phyloP scores from a whole-genome alignment of 2,113 vertebrate genomes.

The Paradisaea rubra region DNA sequence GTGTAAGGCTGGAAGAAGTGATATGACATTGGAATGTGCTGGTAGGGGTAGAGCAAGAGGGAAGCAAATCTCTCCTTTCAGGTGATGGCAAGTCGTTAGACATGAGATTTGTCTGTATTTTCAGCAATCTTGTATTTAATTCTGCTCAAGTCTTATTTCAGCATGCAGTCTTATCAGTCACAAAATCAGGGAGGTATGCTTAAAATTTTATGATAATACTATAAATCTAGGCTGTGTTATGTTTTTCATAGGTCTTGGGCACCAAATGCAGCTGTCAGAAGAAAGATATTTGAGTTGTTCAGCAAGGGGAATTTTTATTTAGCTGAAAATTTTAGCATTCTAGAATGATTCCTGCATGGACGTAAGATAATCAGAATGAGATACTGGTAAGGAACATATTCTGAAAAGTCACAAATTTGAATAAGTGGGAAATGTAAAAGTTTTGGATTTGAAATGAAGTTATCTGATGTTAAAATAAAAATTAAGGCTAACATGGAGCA shows the following conservation, averaged over 20 bases:
- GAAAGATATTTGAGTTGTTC: background rate
- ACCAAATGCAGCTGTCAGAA: background rate
- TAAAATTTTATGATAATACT: background rate
- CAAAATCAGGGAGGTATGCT: background rate
- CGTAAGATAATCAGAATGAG: background rate
- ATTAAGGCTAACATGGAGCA: background rate
- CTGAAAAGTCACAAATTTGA: background rate
- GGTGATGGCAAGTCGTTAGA: background rate
- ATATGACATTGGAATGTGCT: rapidly evolving
- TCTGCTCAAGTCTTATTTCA: background rate
- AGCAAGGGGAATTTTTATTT: background rate
- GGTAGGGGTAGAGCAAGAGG: background rate
- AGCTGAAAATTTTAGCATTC: background rate
- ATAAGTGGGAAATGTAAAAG: background rate
- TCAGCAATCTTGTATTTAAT: background rate
- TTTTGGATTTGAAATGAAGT: background rate
- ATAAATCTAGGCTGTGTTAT: background rate
- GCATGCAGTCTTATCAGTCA: background rate
- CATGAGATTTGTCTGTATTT: background rate
- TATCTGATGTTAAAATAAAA: background rate
- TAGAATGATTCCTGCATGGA: background rate
- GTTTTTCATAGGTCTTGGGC: background rate
- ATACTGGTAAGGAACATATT: background rate
- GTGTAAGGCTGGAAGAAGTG: background rate
- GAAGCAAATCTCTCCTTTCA: background rate